Percentiles rank a stretch among this genome's conserved stretches.
These are phyloP conservation scores for Trachelus stipa DNA, from an alignment of 2,888 invertebrate species.

Conservation along the genomic window DNA sequence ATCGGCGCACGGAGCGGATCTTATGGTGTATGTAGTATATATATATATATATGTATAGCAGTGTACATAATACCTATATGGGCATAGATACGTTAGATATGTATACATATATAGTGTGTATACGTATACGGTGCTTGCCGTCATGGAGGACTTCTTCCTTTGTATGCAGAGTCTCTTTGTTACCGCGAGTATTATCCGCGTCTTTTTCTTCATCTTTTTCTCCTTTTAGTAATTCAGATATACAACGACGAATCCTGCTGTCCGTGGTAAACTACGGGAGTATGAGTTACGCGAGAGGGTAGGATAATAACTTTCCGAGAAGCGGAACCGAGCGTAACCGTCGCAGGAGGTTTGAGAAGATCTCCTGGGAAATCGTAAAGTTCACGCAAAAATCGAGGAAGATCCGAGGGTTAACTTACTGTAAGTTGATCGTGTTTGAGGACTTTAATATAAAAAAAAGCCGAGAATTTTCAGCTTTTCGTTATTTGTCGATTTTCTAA, in stretches of 20 bases:
- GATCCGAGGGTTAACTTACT: no score
- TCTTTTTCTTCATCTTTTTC: not conserved
- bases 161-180: not conserved
- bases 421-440: no score
- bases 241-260: conserved; percentile 26
- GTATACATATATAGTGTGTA: not conserved
- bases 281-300: no score
- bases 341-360: no score
- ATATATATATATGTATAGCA: not conserved
- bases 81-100: not conserved
- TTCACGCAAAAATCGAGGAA: no score
- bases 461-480: no score
- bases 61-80: not conserved
- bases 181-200: conserved; percentile 29
- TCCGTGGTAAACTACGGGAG: conserved; percentile 3
- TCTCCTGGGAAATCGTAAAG: no score
- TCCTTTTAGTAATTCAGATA: conserved; percentile 35
- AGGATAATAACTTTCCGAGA: conserved; percentile 42
- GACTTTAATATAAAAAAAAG: no score
- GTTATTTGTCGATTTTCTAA: no score
- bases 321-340: conserved; percentile 19
- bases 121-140: not conserved
- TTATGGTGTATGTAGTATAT: not conserved
- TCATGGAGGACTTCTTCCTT: not conserved
- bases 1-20: not conserved